Evolutionary conservation across 2,113 vertebrate genomes (phyloP).

Genomic region (Tachysurus vachellii): DNA sequence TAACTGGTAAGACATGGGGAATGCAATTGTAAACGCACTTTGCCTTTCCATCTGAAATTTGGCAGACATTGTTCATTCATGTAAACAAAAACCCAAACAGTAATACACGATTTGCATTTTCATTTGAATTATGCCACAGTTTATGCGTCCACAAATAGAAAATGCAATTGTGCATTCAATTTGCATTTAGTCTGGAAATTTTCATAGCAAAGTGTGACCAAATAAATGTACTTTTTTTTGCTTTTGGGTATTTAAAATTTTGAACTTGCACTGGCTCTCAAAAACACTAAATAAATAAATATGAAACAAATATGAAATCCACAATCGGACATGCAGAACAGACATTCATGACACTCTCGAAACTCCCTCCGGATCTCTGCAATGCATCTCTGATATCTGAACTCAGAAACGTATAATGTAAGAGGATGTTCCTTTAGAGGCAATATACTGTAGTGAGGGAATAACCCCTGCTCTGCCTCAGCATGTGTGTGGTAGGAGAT

Average conservation of each 20-base stretch:
- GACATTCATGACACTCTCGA: not conserved
- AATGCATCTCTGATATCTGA: conserved; percentile 15
- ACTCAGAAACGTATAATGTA: conserved; percentile 28
- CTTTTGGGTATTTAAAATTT: not conserved
- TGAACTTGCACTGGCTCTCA: not conserved
- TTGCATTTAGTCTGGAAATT: too few relatives aligned
- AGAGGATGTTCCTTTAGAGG: conserved; percentile 12
- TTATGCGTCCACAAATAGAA: too few relatives aligned
- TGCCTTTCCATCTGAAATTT: too few relatives aligned
- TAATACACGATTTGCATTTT: too few relatives aligned
- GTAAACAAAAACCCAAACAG: too few relatives aligned
- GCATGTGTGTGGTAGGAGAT: not conserved
- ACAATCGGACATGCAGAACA: not conserved
- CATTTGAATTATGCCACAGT: too few relatives aligned
- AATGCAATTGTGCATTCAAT: too few relatives aligned
- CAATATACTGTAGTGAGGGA: conserved; percentile 28
- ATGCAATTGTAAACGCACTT: too few relatives aligned
- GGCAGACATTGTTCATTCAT: too few relatives aligned
- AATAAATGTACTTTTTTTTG: not conserved
- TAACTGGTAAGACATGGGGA: too few relatives aligned
- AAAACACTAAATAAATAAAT: not conserved
- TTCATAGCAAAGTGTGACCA: not conserved
- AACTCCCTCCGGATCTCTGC: not conserved
- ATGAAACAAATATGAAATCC: not conserved
- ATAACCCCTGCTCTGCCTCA: conserved; percentile 18